phyloP scores from a whole-genome alignment of 2,797 vertebrate species.

The Chlorospingus flavigularis region DNA sequence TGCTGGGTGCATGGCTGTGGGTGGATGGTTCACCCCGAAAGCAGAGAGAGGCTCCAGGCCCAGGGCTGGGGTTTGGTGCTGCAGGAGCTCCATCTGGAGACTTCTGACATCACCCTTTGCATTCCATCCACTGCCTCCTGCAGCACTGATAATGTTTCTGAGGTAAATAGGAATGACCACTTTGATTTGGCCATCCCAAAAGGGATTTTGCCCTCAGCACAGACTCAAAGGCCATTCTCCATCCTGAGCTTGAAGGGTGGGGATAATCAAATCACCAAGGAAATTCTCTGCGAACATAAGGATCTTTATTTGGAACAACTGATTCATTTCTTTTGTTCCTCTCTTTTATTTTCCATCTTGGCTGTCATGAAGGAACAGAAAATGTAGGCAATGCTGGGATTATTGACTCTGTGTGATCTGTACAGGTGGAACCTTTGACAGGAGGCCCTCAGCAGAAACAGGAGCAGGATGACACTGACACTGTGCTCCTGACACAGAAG shows the following conservation, averaged over 20 bases:
- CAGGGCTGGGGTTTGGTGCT: background rate
- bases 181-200: background rate
- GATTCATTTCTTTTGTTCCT: background rate
- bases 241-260: background rate
- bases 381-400: background rate
- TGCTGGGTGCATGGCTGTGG: constrained; percentile 15
- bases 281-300: background rate
- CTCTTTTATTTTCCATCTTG: background rate
- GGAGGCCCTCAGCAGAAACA: background rate
- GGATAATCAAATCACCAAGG: background rate
- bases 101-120: background rate
- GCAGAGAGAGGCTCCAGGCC: background rate
- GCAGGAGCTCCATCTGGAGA: constrained; percentile 30
- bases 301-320: background rate
- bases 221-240: background rate
- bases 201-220: background rate
- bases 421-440: background rate
- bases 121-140: background rate
- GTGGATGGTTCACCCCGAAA: constrained; percentile 13
- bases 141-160: background rate
- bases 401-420: background rate
- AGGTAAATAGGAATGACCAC: background rate
- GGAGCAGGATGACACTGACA: background rate
- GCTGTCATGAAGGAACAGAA: background rate
- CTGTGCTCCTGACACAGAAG: background rate